Evolutionary conservation across 1,140 invertebrate genomes (phyloP).

Genomic region (Papilio xuthus): DNA sequence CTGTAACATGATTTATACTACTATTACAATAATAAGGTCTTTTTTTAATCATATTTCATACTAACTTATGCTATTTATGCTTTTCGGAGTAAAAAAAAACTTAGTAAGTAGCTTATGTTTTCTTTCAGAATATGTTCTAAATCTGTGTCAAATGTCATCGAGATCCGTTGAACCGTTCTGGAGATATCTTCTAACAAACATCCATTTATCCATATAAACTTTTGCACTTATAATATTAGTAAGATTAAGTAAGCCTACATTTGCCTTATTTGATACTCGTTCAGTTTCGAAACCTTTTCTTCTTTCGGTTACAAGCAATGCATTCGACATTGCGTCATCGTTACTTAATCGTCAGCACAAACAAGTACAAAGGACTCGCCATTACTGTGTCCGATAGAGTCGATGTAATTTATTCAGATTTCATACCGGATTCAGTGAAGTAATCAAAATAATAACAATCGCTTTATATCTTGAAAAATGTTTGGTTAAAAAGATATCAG

Average conservation of each 20-base stretch:
- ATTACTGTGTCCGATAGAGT: slow-evolving; percentile 1
- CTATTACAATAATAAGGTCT: too few species aligned
- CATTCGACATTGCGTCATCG: not conserved
- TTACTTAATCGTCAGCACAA: not conserved
- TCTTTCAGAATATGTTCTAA: too few species aligned
- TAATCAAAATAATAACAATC: not conserved
- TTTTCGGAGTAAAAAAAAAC: too few species aligned
- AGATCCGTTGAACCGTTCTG: too few species aligned
- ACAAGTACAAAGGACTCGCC: not conserved
- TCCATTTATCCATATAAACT: too few species aligned
- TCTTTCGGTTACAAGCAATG: not conserved
- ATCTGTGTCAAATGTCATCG: too few species aligned
- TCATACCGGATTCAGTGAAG: not conserved
- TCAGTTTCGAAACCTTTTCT: not conserved
- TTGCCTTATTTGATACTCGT: not conserved
- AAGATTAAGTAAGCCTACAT: not conserved
- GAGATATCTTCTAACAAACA: too few species aligned
- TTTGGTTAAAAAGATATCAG: not conserved
- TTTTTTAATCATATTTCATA: not conserved
- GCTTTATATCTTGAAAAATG: not conserved
- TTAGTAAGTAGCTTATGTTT: too few species aligned
- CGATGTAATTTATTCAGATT: slow-evolving; percentile 2
- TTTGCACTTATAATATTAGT: too few species aligned
- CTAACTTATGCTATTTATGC: too few species aligned
- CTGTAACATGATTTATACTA: too few species aligned